Evolutionary conservation across 2,888 invertebrate genomes (phyloP), one percentile per base, ranked within the genome.

Genomic region (Frankliniella fusca): DNA sequence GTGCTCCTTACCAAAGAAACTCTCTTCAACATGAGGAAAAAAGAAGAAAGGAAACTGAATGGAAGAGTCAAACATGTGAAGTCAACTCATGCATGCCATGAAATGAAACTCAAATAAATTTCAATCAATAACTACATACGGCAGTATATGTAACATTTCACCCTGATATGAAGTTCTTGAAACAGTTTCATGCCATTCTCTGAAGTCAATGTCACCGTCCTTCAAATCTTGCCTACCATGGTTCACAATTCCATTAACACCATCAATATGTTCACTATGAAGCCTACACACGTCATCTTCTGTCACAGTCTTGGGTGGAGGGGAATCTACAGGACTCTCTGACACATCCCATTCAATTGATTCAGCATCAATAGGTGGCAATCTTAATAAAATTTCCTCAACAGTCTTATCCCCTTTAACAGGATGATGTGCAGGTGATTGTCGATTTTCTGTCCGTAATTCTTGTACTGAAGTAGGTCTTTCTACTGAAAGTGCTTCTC

Each of bases 121-220:
- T 86, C 84, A 97, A 93, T 97, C 97, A 90, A 97, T 94, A 89
- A 97, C 94, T 90, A 97, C 97, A 90, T 98, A 98, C 90, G 98
- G 98, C 92, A 98, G 92, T 91, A 98, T 95, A 89, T 95, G 92
- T 88, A 98, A 92, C 87, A 92, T 90, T 88, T 95, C 94, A 87
- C 93, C 94, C 87, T 94, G 92, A 86, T 92, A 92, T 84, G 95
- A 93, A 87, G 91, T 90, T 87, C 92, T 90, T 85, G 93, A 92
- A 85, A 94, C 92, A 87, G 95, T 93, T 90, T 97, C 94, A 89
- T 97, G 95, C 97, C 97, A 98, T 90, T 97, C 95, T 85, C 94
- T 92, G 91, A 97, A 98, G 87, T 90, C 90, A 85, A 87, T 88
- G 85, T 89, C 89, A 84, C 90, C 90, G 20, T 84, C 82, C 48